These are phyloP conservation scores for Dreissena rostriformis DNA, from an alignment of 1,140 invertebrate species.

Conservation along the genomic window DNA sequence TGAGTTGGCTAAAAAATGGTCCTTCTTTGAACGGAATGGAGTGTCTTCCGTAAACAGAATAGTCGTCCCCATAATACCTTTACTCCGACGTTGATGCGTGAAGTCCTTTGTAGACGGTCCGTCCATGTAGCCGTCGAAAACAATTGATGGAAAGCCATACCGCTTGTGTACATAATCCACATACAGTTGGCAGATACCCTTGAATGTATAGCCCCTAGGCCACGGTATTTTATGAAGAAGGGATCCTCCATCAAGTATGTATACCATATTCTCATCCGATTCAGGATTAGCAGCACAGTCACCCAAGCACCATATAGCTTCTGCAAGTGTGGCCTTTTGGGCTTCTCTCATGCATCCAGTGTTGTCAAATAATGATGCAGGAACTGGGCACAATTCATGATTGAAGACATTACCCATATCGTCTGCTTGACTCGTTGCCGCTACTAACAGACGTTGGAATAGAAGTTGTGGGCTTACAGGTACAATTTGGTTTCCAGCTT, in stretches of 20 bases:
- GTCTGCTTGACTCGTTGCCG: neutral
- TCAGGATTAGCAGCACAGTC: neutral
- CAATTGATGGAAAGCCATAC: constrained; percentile 4
- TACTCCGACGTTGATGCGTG: neutral
- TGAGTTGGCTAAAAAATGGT: constrained; percentile 40
- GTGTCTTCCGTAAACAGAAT: constrained; percentile 9
- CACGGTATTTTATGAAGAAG: constrained; percentile 56
- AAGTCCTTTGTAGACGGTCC: constrained; percentile 42
- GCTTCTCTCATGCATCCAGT: constrained; percentile 32
- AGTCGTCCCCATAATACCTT: constrained; percentile 7
- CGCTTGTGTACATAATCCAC: neutral
- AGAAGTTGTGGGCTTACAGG: constrained; percentile 56
- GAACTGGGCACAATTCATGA: constrained; percentile 52
- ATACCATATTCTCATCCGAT: neutral
- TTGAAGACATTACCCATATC: constrained; percentile 35
- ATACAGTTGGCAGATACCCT: constrained; percentile 15
- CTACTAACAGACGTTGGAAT: constrained; percentile 57
- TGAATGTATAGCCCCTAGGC: constrained; percentile 40
- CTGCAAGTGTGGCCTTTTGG: constrained; percentile 50
- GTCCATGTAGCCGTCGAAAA: constrained; percentile 16
- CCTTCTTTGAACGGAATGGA: constrained; percentile 45
- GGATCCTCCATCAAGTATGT: constrained; percentile 63
- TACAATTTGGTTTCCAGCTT: constrained; percentile 33
- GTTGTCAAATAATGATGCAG: constrained; percentile 52
- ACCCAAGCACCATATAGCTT: constrained; percentile 56